phyloP scores from a whole-genome alignment of 2,797 vertebrate genomes.

The Paedocypris micromegethes region DNA sequence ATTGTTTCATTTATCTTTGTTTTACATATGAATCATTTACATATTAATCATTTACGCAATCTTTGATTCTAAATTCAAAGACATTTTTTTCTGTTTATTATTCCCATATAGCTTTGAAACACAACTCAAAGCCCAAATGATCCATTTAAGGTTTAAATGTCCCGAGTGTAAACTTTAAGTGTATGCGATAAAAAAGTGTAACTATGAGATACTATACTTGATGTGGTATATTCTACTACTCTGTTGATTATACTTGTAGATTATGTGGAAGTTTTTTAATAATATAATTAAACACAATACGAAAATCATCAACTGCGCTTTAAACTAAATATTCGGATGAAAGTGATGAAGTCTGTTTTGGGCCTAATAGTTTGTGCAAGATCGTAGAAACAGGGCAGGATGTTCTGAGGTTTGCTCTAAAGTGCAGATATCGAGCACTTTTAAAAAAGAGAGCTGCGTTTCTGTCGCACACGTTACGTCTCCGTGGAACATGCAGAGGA shows the following conservation, averaged over 20 bases:
- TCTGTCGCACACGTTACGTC: conserved; percentile 47
- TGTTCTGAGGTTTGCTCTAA: conserved; percentile 54
- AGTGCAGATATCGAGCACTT: conserved; percentile 38
- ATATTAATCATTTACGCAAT: too few species aligned
- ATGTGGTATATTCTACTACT: too few species aligned
- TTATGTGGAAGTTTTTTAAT: too few species aligned
- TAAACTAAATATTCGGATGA: conserved; percentile 2
- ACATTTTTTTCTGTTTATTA: conserved; percentile 10
- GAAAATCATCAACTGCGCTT: too few species aligned
- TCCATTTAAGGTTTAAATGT: neutral
- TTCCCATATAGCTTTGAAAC: conserved; percentile 23
- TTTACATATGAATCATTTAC: too few species aligned
- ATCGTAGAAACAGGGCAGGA: conserved; percentile 50
- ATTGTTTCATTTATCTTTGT: too few species aligned
- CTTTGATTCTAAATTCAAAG: too few species aligned
- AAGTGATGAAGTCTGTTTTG: neutral
- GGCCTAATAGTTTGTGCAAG: neutral
- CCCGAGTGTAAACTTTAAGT: neutral
- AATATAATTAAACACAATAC: too few species aligned
- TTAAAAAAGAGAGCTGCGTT: neutral
- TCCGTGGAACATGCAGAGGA: conserved; percentile 73
- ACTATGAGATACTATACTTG: too few species aligned
- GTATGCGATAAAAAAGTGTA: too few species aligned
- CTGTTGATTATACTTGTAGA: too few species aligned
- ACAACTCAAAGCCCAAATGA: conserved; percentile 3